Percentiles rank a stretch among this genome's conserved stretches.
Evolutionary conservation across 2,113 vertebrate genomes (phyloP).

Genomic region (Brienomyrus longianalis): DNA sequence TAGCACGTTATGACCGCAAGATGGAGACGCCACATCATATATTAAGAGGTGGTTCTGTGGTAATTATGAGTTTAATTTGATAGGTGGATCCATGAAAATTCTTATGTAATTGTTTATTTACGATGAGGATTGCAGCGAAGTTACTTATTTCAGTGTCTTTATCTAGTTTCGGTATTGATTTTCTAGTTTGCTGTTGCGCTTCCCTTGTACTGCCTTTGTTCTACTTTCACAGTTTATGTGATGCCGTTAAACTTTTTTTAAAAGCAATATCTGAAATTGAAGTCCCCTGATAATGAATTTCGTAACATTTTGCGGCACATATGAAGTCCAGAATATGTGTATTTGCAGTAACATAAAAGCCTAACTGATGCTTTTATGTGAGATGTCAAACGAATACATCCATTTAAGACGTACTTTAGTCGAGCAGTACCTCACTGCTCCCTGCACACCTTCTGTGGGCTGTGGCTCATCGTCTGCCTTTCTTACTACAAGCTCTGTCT

Average conservation of each 20-base stretch:
- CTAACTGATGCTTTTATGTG: not conserved
- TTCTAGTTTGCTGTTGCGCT: not conserved
- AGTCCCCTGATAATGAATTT: not conserved
- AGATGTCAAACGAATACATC: not conserved
- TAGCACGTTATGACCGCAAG: not conserved
- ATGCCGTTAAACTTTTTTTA: not conserved
- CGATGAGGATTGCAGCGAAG: not conserved
- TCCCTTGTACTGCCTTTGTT: not conserved
- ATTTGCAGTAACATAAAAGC: not conserved
- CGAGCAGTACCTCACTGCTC: not conserved
- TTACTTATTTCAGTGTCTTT: not conserved
- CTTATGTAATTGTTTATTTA: not conserved
- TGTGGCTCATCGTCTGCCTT: no score
- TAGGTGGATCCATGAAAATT: not conserved
- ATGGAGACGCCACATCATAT: not conserved
- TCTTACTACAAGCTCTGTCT: no score
- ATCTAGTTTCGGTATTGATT: not conserved
- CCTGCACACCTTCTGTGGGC: no score
- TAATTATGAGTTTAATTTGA: not conserved
- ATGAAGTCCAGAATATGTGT: not conserved
- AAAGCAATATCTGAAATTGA: not conserved
- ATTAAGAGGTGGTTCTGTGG: not conserved
- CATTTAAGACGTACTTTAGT: not conserved
- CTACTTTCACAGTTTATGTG: not conserved
- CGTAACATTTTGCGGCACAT: not conserved